Base-by-base conservation (phyloP, 2,797 vertebrate species). In the Gallinago stenura region DNA sequence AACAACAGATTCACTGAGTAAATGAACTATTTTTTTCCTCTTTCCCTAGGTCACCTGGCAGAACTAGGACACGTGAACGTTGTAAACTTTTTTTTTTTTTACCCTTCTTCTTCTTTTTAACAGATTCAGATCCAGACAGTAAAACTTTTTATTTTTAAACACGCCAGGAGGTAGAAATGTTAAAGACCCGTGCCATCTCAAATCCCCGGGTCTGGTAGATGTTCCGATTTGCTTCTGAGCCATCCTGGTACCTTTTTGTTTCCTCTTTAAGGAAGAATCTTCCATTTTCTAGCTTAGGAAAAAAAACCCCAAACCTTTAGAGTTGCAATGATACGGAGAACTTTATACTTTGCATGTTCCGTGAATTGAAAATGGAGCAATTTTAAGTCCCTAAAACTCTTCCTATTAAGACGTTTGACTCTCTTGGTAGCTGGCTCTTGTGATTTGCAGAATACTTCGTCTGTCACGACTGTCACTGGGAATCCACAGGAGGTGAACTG, bases 381-480 rank as follows among this genome's bases (percentile, higher is more conserved):
- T 20, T 75, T 86, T 50, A 89, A 95, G 71, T 87, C 80, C 65
- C 17, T 94, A 73, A 93, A 95, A 92, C 51, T 92, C 95, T 94
- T 88, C 37, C 37, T 82, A 48, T 95, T 91, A 81, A 85, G n/a
- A 56, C 26, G 41, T 66, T 89, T 64, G 61, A 25, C 95, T 90
- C 91, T 83, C 94, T 87, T 86, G 92, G 85, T 93, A 72, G 95
- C 95, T 81, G 93, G 87, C 69, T 96, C 91, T 93, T 97, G 97
- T 98, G 98, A 98, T 98, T 98, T 97, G 98, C 96, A 91, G 92
- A 97, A 97, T 79, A 91, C 88, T 96, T 78, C 54, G 97, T 96
- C 97, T 97, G 95, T 98, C 98, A 98, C 98, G 96, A 95, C 91
- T 96, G 85, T 96, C 91, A 92, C 88, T 93, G 90, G 86, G 79